Conservation (phyloP, 2,113 vertebrate genomes). For the Otis tarda region DNA sequence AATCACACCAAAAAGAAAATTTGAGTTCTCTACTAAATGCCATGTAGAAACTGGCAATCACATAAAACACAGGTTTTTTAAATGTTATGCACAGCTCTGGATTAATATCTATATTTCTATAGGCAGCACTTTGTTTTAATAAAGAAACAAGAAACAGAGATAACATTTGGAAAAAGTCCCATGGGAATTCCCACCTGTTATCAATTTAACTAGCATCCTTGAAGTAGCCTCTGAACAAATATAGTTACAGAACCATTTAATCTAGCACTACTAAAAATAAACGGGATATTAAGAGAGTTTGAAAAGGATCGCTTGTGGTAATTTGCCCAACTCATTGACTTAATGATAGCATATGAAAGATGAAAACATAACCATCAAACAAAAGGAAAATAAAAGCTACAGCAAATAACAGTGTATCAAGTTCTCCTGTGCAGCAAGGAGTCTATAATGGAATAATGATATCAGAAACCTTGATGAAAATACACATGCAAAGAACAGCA, state of each 20-base stretch:
- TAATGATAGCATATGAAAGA: constrained; percentile 1
- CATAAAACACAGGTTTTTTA: not conserved
- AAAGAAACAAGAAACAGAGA: not conserved
- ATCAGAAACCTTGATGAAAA: not conserved
- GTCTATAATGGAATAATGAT: not conserved
- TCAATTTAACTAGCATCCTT: constrained; percentile 8
- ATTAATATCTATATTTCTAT: not conserved
- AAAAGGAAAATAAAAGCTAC: constrained; percentile 13
- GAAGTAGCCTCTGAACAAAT: constrained; percentile 10
- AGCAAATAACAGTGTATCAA: not conserved
- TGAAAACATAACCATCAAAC: not conserved
- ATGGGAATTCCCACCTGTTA: constrained; percentile 49
- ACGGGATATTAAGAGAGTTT: not conserved
- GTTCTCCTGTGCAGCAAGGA: not conserved
- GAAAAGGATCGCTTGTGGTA: not conserved
- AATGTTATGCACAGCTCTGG: not conserved
- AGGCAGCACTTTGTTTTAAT: not conserved
- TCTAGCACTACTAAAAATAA: constrained; percentile 25
- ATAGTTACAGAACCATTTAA: constrained; percentile 25
- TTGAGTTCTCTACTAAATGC: not conserved
- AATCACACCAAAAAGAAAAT: constrained; percentile 10
- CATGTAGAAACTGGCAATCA: not conserved
- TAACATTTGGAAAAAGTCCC: constrained; percentile 33
- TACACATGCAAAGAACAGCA: not conserved
- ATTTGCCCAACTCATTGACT: constrained; percentile 1